Evolutionary conservation across 37 sponge, comb jelly and placozoan genomes (phyloP), one percentile per base, ranked within the genome.

Genomic region (Bolinopsis microptera): DNA sequence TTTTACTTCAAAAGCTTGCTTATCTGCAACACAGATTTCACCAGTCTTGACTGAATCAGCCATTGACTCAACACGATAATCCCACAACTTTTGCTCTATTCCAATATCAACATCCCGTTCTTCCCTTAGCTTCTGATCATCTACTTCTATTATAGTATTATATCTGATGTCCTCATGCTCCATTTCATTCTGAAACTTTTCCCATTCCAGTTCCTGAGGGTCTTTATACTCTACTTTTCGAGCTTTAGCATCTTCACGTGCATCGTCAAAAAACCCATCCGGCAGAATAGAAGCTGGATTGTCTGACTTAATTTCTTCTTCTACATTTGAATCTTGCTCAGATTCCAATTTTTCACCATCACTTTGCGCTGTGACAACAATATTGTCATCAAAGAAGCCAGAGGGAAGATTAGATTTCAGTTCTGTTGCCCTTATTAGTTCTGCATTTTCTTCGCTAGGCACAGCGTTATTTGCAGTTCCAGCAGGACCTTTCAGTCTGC

Each of bases 191-290:
- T 86, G 90, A 39, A 40, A 86, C 48, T 40, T 86, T 38, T 86
- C 90, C 90, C 90, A 86, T 41, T 86, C 90, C 5, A 86, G 0
- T 27, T 86, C 61, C 25, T 39, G 61, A 24, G 90, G 90, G 26
- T 86, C 90, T 86, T 86, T 86, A 41, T 86, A 86, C 31, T 86
- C 90, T 33, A 86, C 35, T n/a, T 86, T 86, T 2, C 90, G 41
- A 5, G 90, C 90, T 86, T 40, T 86, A 24, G 90, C 90, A 86
- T 86, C 90, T 27, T 39, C 90, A 22, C 61, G 38, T 13, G 90
- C 90, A 86, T 86, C 90, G 26, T 86, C 90, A 41, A 86, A 86
- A 38, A 86, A 86, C 0, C 90, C 90, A 33, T 86, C 90, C 9
- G 90, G 90, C 33, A 77, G 33, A 26, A 27, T 34, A 41, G 90